Percentiles rank a stretch among this genome's conserved stretches.
Evolutionary conservation across 2,797 vertebrate genomes (phyloP).

Genomic region (Sebastes variabilis): DNA sequence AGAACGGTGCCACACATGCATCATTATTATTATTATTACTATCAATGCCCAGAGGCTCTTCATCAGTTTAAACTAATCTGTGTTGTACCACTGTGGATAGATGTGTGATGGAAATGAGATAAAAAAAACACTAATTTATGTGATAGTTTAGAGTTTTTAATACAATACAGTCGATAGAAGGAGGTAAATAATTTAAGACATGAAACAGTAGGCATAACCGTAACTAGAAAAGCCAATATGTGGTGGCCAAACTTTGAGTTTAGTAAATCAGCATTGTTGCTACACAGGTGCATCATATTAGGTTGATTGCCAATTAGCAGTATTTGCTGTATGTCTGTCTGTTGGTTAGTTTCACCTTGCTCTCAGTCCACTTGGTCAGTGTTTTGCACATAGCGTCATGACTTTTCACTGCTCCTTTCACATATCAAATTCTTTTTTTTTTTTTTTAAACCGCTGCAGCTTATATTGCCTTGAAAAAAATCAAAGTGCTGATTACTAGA

Average conservation of each 20-base stretch:
- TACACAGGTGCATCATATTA: conserved; percentile 16
- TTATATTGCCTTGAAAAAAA: conserved; percentile 33
- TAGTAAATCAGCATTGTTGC: not conserved
- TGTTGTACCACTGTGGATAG: not conserved
- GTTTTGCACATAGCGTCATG: not conserved
- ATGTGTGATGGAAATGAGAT: conserved; percentile 32
- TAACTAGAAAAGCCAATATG: conserved; percentile 7
- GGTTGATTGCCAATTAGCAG: conserved; percentile 20
- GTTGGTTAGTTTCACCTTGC: not conserved
- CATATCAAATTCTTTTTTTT: not conserved
- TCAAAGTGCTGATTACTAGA: not conserved
- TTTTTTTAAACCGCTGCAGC: not conserved
- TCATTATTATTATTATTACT: conserved; percentile 21
- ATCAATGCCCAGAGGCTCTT: conserved; percentile 33
- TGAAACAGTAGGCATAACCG: conserved; percentile 6
- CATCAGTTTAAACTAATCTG: conserved; percentile 35
- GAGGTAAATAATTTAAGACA: conserved; percentile 29
- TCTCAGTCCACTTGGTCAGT: not conserved
- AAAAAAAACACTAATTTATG: conserved; percentile 30
- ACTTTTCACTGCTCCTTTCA: not conserved
- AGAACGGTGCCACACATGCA: conserved; percentile 48
- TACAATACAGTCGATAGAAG: conserved; percentile 19
- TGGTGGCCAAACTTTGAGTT: not conserved
- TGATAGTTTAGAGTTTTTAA: conserved; percentile 15
- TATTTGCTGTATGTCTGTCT: conserved; percentile 6